Percentiles rank a stretch among this genome's conserved stretches.
These are phyloP conservation scores for Pipistrellus pipistrellus DNA, from an alignment of 2,797 vertebrate genomes.

Conservation along the genomic window DNA sequence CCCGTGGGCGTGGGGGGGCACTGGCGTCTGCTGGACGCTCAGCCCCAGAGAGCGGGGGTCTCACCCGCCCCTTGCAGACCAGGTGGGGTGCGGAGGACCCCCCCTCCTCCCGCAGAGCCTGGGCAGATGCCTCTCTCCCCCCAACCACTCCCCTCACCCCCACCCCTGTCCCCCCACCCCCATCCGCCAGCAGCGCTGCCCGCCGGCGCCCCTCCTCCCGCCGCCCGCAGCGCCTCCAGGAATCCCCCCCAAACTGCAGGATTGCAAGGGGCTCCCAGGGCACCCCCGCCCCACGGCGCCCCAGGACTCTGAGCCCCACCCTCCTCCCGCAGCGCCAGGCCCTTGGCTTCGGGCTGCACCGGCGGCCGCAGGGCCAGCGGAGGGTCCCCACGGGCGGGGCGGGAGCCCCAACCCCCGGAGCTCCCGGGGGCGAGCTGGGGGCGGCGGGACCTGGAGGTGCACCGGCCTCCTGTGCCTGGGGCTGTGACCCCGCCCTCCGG, in stretches of 20 bases:
- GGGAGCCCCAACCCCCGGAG: background rate
- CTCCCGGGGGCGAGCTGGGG: background rate
- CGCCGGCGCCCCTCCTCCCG: background rate
- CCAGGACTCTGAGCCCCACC: background rate
- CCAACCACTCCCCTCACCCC: no score
- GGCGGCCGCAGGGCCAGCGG: accelerated
- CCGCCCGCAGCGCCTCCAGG: background rate
- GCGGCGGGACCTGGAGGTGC: background rate
- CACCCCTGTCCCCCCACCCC: no score
- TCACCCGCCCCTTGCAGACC: background rate
- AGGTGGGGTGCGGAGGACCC: background rate
- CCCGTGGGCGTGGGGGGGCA: no score
- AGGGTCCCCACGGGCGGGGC: background rate
- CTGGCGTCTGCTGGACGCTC: no score
- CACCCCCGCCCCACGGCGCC: background rate
- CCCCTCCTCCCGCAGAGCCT: background rate
- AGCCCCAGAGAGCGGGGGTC: no score
- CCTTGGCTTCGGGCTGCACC: background rate
- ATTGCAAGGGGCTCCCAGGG: background rate
- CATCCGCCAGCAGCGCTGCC: background rate
- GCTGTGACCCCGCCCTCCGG: background rate
- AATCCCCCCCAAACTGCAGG: background rate
- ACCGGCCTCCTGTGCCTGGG: background rate
- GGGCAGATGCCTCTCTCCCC: background rate
- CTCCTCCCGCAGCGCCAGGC: accelerated